Evolutionary conservation across 2,113 vertebrate species (phyloP), one percentile per base, ranked within the genome.

Genomic region (Gallinago media): DNA sequence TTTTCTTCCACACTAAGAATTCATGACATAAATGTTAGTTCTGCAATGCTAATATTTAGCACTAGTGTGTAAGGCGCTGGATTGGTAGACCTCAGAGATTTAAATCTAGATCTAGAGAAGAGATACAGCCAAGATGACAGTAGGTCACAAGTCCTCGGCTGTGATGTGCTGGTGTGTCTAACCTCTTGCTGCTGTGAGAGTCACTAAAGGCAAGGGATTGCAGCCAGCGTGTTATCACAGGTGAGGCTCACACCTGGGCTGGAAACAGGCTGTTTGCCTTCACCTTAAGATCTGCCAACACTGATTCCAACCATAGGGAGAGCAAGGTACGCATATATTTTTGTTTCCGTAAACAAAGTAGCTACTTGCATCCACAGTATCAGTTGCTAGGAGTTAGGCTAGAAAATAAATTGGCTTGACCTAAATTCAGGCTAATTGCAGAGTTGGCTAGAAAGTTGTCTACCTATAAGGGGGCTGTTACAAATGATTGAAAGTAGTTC

Each of bases 21-120:
- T 73, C 1, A 1, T 67, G 58, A 44, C 58, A 73, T 61, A 71
- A 38, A 80, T 92, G 58, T 90, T 94, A 94, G 68, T 70, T 82
- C 58, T 84, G 59, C 58, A 74, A 65, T 72, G 78, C 81, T 73
- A 70, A 83, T 97, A 94, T 88, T 75, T 84, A 79, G 40, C 49
- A 58, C 36, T 71, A 54, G 20, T n/a, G 12, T 76, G 22, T 76
- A 71, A 96, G 56, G 50, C 77, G 65, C 29, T 79, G 50, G 50
- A 26, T 44, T 84, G 59, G 46, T 58, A 86, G 58, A 42, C 15
- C 65, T 46, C 25, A 2, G 49, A 92, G 82, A 67, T 68, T 20
- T 84, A 87, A 42, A 54, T 92, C 61, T 79, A 66, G 11, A 81
- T 36, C 56, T 62, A 7, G 21, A 76, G 63, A 86, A 78, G 1